A percentile compares a stretch with the other conserved stretches of the same genome.
Evolutionary conservation across 2,113 vertebrate species (phyloP).

Genomic region (Takifugu bimaculatus): DNA sequence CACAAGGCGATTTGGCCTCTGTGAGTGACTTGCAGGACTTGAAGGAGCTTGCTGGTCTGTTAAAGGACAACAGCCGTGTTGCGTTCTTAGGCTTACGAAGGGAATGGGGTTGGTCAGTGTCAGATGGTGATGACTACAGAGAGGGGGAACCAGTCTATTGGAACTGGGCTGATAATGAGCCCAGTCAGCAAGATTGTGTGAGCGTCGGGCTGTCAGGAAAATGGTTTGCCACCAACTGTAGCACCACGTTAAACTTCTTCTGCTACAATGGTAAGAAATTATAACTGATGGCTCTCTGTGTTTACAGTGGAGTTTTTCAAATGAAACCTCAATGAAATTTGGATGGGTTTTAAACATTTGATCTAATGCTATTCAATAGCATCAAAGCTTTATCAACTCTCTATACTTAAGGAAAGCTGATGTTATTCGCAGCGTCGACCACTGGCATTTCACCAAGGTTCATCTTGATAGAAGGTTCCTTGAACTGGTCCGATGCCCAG

Average conservation of each 20-base stretch:
- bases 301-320: neutral
- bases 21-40: neutral
- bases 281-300: neutral
- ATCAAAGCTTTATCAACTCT: neutral
- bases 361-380: too few species aligned
- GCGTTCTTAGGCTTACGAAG: constrained; percentile 17
- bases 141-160: neutral
- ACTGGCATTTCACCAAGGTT: neutral
- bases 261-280: constrained; percentile 23
- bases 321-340: neutral
- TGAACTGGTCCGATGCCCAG: neutral
- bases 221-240: constrained; percentile 1
- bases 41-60: neutral
- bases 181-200: accelerated
- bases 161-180: neutral
- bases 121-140: neutral
- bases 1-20: constrained; percentile 9
- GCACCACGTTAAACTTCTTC: accelerated
- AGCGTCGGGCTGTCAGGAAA: accelerated
- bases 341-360: too few species aligned
- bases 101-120: neutral
- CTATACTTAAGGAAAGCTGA: neutral
- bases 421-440: neutral
- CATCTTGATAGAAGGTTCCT: accelerated
- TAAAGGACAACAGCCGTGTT: accelerated